A percentile compares a stretch with the other conserved stretches of the same genome.
Evolutionary conservation across 1,140 invertebrate species (phyloP).

Genomic region (Linepithema humile): DNA sequence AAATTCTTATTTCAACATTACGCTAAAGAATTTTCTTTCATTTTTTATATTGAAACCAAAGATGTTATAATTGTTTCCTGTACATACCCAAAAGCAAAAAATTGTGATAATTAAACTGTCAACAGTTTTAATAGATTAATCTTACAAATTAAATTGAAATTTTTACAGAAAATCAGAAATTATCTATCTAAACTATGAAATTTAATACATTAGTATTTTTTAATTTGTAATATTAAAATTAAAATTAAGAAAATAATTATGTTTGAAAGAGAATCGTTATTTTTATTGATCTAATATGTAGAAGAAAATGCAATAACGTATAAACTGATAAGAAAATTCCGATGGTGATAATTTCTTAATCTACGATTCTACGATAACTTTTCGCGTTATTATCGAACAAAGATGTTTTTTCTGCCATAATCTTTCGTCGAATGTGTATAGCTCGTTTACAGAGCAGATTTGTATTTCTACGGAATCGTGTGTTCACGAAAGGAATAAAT

Average conservation of each 20-base stretch:
- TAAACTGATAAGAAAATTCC: neutral
- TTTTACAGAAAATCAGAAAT: neutral
- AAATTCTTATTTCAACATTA: too few relatives aligned
- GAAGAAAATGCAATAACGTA: neutral
- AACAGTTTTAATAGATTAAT: conserved; percentile 3
- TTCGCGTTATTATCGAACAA: neutral
- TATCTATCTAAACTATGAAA: neutral
- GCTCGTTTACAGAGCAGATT: conserved; percentile 17
- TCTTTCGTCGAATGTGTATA: neutral
- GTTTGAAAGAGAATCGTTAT: neutral
- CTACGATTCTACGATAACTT: neutral
- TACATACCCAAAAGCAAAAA: neutral
- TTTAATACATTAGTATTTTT: neutral
- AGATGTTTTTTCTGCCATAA: neutral
- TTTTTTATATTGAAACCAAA: neutral
- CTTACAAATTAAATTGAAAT: neutral
- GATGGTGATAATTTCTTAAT: neutral
- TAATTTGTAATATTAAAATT: neutral
- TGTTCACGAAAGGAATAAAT: conserved; percentile 40
- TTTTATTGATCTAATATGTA: neutral
- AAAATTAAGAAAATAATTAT: neutral
- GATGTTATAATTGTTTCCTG: too few relatives aligned
- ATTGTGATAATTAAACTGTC: neutral
- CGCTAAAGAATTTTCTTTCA: neutral
- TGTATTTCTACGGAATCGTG: neutral